phyloP scores from a whole-genome alignment of 2,888 invertebrate species.

The Parascotia fuliginaria region DNA sequence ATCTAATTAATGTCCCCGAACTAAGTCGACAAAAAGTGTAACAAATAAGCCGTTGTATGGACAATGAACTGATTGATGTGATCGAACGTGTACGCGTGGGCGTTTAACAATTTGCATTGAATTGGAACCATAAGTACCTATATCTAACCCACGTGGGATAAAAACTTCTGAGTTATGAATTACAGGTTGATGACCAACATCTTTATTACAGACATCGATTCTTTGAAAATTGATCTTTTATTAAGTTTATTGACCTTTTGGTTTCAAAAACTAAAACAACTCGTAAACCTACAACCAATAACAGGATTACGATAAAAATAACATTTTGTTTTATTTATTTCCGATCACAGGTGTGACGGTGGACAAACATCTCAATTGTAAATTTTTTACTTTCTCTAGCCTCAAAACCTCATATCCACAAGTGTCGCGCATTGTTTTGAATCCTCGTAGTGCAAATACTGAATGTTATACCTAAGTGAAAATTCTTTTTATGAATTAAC shows the following conservation, averaged over 20 bases:
- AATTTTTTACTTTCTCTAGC: slow-evolving; percentile 83
- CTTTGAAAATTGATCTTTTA: slow-evolving; percentile 3
- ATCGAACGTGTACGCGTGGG: slow-evolving; percentile 64
- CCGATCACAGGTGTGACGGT: slow-evolving; percentile 50
- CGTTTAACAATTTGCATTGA: slow-evolving; percentile 79
- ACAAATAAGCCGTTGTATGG: slow-evolving; percentile 49
- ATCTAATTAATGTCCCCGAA: slow-evolving; percentile 75
- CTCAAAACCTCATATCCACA: slow-evolving; percentile 79
- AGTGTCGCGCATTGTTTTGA: slow-evolving; percentile 74
- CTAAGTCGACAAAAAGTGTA: slow-evolving; percentile 66
- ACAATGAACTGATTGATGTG: slow-evolving; percentile 79
- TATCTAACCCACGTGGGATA: slow-evolving; percentile 66
- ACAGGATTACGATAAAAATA: slow-evolving; percentile 27
- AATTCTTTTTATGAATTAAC: slow-evolving; percentile 39
- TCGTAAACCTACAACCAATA: slow-evolving; percentile 15
- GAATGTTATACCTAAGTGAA: slow-evolving; percentile 45
- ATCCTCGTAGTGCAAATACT: slow-evolving; percentile 57
- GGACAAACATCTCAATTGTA: slow-evolving; percentile 69
- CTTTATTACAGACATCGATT: slow-evolving; percentile 3
- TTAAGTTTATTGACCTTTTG: slow-evolving; percentile 10
- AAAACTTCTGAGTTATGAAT: slow-evolving; percentile 38
- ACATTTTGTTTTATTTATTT: slow-evolving; percentile 43
- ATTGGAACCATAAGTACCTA: slow-evolving; percentile 70
- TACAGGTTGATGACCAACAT: slow-evolving; percentile 60
- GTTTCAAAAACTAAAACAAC: background rate